phyloP scores from a whole-genome alignment of 2,797 vertebrate species.

The Prionace glauca region DNA sequence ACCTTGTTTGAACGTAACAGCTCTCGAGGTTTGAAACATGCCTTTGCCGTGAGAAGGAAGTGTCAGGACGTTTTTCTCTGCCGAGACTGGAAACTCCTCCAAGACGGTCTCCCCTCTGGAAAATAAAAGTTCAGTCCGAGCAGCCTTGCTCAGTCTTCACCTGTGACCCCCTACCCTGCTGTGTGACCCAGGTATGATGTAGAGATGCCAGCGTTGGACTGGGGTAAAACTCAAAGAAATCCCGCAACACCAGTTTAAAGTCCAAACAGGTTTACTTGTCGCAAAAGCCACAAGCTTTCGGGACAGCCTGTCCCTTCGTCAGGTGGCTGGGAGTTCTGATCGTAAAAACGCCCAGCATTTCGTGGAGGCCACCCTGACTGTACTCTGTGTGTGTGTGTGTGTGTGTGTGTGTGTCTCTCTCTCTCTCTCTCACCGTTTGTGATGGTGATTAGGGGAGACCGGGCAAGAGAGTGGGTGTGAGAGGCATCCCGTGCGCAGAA shows the following conservation, averaged over 20 bases:
- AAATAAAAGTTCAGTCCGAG: not conserved
- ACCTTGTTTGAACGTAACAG: not conserved
- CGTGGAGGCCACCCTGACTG: not conserved
- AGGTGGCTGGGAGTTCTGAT: too few relatives aligned
- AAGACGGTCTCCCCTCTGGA: not conserved
- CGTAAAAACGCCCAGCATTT: too few relatives aligned
- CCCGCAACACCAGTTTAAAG: too few relatives aligned
- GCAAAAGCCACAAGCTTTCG: too few relatives aligned
- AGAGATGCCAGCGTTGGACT: too few relatives aligned
- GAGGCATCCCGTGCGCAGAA: not conserved
- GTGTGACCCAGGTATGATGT: not conserved
- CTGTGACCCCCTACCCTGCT: not conserved
- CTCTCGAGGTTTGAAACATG: not conserved
- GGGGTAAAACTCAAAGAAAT: too few relatives aligned
- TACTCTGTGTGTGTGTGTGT: too few relatives aligned
- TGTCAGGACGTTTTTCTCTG: not conserved
- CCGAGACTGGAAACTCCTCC: not conserved
- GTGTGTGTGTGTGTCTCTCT: too few relatives aligned
- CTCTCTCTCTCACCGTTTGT: not conserved
- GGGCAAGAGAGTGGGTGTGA: not conserved
- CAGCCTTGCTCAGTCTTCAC: not conserved
- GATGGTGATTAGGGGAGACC: not conserved
- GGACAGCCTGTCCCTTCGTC: too few relatives aligned
- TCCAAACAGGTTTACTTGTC: too few relatives aligned
- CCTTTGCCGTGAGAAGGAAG: not conserved